A percentile compares a stretch with the other conserved stretches of the same genome.
Evolutionary conservation across 1,140 invertebrate genomes (phyloP).

Genomic region (Mamestra configurata): DNA sequence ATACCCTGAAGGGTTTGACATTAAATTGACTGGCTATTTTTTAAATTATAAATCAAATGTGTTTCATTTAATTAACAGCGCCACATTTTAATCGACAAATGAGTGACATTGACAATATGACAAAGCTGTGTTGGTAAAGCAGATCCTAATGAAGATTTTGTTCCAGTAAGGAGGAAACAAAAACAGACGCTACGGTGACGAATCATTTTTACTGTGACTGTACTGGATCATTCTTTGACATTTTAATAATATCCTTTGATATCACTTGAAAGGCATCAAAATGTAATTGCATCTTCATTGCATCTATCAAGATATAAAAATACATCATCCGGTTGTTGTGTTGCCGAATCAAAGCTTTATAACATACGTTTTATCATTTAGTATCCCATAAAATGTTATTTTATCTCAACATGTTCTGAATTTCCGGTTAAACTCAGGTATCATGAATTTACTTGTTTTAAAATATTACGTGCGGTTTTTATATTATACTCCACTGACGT

Average conservation of each 20-base stretch:
- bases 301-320: slow-evolving; percentile 13
- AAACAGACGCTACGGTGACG: too few species aligned
- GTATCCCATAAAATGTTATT: slow-evolving; percentile 28
- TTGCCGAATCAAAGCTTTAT: background rate
- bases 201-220: too few species aligned
- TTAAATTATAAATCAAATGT: too few species aligned
- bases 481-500: background rate
- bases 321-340: background rate
- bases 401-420: slow-evolving; percentile 17
- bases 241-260: slow-evolving; percentile 5
- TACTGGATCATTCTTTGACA: background rate
- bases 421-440: slow-evolving; percentile 33
- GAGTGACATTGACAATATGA: too few species aligned
- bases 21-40: too few species aligned
- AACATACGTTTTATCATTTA: slow-evolving; percentile 2
- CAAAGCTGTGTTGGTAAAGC: too few species aligned
- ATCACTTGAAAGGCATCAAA: background rate
- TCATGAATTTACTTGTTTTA: slow-evolving; percentile 13
- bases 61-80: too few species aligned
- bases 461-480: slow-evolving; percentile 32
- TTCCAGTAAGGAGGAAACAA: too few species aligned
- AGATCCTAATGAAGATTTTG: too few species aligned
- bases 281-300: slow-evolving; percentile 8
- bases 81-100: too few species aligned
- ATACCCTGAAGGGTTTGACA: too few species aligned